These are phyloP conservation scores for Thaumatotibia leucotreta DNA, from an alignment of 1,140 invertebrate genomes.

Conservation along the genomic window DNA sequence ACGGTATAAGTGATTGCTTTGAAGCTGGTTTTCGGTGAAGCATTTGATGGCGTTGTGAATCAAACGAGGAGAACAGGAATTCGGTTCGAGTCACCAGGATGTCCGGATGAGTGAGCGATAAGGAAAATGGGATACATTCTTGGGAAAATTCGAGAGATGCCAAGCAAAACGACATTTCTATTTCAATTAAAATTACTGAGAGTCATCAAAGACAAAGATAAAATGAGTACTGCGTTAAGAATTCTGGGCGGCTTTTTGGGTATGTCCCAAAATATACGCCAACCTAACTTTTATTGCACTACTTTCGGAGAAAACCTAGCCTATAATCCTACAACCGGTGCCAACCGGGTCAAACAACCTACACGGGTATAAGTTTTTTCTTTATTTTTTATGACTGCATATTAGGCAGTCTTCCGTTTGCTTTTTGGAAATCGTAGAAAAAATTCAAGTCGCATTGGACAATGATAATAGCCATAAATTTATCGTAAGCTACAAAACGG, in stretches of 20 bases:
- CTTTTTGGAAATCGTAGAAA: too few relatives aligned
- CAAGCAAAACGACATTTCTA: not conserved
- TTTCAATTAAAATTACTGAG: not conserved
- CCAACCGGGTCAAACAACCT: not conserved
- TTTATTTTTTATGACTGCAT: too few relatives aligned
- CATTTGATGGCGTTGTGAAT: not conserved
- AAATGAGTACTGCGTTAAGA: not conserved
- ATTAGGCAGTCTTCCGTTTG: too few relatives aligned
- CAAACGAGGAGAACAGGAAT: not conserved
- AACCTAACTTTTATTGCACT: not conserved
- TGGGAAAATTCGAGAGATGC: not conserved
- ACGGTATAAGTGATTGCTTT: not conserved
- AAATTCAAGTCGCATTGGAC: too few relatives aligned
- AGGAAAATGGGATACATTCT: constrained; percentile 5
- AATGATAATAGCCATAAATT: too few relatives aligned
- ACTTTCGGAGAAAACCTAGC: not conserved
- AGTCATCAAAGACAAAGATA: not conserved
- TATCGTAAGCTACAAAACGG: too few relatives aligned
- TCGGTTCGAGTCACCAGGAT: not conserved
- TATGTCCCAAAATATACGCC: not conserved
- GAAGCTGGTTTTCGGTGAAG: not conserved
- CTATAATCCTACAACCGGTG: not conserved
- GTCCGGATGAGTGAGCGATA: constrained; percentile 1
- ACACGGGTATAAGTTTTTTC: not conserved
- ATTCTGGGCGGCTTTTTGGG: not conserved